These are phyloP conservation scores for Meganola albula DNA, from an alignment of 2,888 invertebrate species.

Conservation along the genomic window DNA sequence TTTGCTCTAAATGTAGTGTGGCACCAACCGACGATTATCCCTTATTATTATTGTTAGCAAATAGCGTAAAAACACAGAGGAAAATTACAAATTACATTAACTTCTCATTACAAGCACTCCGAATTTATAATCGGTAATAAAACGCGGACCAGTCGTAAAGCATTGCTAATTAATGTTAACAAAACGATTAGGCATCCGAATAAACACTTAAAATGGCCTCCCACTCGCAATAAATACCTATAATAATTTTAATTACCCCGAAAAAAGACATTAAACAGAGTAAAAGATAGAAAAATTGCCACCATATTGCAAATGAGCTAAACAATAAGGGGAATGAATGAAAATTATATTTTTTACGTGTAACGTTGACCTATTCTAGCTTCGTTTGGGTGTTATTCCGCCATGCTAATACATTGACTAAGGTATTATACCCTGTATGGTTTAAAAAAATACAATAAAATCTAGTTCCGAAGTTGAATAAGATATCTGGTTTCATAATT, in stretches of 20 bases:
- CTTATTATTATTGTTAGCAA: too few relatives aligned
- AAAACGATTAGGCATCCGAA: slow-evolving; percentile 69
- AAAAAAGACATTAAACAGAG: slow-evolving; percentile 70
- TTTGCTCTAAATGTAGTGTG: too few relatives aligned
- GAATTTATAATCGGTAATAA: slow-evolving; percentile 71
- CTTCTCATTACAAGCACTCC: slow-evolving; percentile 38
- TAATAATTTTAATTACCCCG: slow-evolving; percentile 74
- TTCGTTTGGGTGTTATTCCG: too few relatives aligned
- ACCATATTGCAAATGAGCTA: slow-evolving; percentile 70
- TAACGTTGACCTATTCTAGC: too few relatives aligned
- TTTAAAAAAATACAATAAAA: too few relatives aligned
- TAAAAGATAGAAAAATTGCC: slow-evolving; percentile 58
- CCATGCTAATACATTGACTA: too few relatives aligned
- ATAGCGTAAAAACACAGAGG: too few relatives aligned
- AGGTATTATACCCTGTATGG: too few relatives aligned
- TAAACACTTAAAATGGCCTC: slow-evolving; percentile 68
- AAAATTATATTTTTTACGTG: slow-evolving; percentile 45
- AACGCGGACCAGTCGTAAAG: slow-evolving; percentile 65
- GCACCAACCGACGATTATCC: too few relatives aligned
- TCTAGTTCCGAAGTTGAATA: too few relatives aligned
- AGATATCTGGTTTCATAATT: too few relatives aligned
- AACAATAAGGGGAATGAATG: slow-evolving; percentile 34
- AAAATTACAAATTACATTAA: slow-evolving; percentile 21
- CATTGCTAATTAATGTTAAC: slow-evolving; percentile 77
- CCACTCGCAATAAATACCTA: slow-evolving; percentile 71